These are phyloP conservation scores for Pygoscelis antarcticus DNA, from an alignment of 2,113 vertebrate species.

Conservation along the genomic window DNA sequence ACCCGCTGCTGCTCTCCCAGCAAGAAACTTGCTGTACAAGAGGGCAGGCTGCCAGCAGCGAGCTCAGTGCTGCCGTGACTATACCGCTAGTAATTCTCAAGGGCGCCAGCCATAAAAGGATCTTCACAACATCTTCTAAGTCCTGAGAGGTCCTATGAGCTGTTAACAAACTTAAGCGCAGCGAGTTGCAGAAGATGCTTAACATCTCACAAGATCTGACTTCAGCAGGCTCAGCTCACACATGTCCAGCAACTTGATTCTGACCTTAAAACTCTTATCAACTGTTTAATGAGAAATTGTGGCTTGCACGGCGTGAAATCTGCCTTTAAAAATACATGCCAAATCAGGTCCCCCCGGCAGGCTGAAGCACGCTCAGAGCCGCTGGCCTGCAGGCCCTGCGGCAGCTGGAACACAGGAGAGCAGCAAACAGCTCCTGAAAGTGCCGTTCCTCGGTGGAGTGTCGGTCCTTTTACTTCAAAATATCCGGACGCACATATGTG, in stretches of 20 bases:
- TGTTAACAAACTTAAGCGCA: not conserved
- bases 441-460: fast-evolving
- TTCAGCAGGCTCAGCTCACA: not conserved
- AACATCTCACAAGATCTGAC: not conserved
- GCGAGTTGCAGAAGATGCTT: not conserved
- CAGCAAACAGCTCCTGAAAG: not conserved
- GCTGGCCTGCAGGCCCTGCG: fast-evolving
- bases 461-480: not conserved
- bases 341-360: not conserved
- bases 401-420: not conserved
- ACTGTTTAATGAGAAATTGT: not conserved
- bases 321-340: not conserved
- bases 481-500: fast-evolving
- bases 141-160: not conserved
- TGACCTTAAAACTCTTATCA: not conserved
- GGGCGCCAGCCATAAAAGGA: not conserved
- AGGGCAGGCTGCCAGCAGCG: not conserved
- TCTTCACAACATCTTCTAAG: not conserved
- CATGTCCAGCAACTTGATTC: not conserved
- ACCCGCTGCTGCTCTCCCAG: not conserved
- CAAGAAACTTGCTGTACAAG: not conserved
- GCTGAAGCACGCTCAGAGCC: not conserved
- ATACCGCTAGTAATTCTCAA: not conserved
- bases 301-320: not conserved
- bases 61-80: not conserved